Evolutionary conservation across 2,888 invertebrate genomes (phyloP), one percentile per base, ranked within the genome.

Genomic region (Anticlea derivata): DNA sequence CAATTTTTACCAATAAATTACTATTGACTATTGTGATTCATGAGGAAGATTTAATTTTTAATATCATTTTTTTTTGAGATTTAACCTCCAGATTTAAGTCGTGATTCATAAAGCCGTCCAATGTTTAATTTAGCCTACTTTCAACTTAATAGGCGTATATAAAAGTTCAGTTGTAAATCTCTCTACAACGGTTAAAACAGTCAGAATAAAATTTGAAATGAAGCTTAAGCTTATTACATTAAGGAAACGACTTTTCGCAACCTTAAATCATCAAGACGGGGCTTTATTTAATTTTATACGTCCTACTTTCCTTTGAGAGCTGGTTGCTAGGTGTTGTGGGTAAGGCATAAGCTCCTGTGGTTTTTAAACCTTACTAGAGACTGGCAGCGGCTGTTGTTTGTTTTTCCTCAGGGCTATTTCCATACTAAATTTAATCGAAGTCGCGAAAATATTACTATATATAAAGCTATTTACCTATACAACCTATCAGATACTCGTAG

Each of bases 201-300:
- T 22, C 34, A 30, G 54, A 55, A 34, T 44, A 49, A 46, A 51
- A 40, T 40, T 55, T 48, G n/a, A n/a, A n/a, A n/a, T 43, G 34
- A 39, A 60, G 55, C 41, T 45, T 47, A 61, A 52, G 40, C 55
- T 54, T 52, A 45, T 55, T 61, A 55, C 54, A 38, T 59, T 57
- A 56, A 48, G 48, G 50, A 49, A 52, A 59, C 53, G 56, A 58
- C 48, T 63, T 61, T 61, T 55, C 59, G 51, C 44, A 46, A 44
- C 66, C 52, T 67, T 73, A 75, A 75, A 76, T 76, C 71, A 75
- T 73, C 55, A 54, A 64, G 62, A 60, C 62, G 54, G 41, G 49
- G 60, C 68, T 69, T 74, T 73, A 71, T 75, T 73, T 75, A 69
- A 74, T 73, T 68, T 55, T 68, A 64, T 71, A 68, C 60, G 62